Evolutionary conservation across 2,113 vertebrate genomes (phyloP).

Genomic region (Heteronetta atricapilla): DNA sequence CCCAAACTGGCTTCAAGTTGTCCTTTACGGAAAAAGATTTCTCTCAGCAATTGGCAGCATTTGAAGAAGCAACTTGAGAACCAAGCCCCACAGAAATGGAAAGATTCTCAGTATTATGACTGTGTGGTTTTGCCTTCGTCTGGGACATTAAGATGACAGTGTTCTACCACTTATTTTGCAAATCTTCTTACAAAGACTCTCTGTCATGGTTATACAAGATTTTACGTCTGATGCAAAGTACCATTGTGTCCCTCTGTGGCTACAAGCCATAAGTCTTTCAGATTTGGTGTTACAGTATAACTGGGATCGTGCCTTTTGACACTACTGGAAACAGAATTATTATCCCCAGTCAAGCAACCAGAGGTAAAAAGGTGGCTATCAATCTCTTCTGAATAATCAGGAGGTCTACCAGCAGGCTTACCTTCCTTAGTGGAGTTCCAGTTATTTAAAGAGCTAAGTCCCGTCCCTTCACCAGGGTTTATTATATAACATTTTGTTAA

Average conservation of each 20-base stretch:
- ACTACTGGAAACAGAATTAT: background rate
- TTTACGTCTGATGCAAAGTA: conserved; percentile 7
- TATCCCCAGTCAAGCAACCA: background rate
- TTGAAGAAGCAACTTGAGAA: conserved; percentile 32
- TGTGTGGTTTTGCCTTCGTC: conserved; percentile 48
- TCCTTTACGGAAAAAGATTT: conserved; percentile 37
- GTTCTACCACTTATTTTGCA: conserved; percentile 39
- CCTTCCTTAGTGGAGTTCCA: background rate
- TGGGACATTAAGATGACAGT: conserved; percentile 21
- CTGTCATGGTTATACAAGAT: conserved; percentile 11
- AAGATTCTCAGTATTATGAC: conserved; percentile 48
- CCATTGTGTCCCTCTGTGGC: background rate
- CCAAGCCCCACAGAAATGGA: conserved; percentile 41
- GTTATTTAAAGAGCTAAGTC: background rate
- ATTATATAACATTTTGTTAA: background rate
- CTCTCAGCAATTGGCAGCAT: conserved; percentile 10
- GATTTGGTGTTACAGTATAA: background rate
- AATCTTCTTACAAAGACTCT: conserved; percentile 49
- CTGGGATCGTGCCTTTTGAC: background rate
- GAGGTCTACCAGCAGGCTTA: background rate
- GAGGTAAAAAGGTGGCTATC: background rate
- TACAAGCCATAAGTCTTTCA: background rate
- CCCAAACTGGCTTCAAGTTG: conserved; percentile 1
- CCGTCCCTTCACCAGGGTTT: background rate
- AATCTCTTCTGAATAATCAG: background rate